Conservation (phyloP, 2,888 invertebrate species). For the Capitulum mitella region DNA sequence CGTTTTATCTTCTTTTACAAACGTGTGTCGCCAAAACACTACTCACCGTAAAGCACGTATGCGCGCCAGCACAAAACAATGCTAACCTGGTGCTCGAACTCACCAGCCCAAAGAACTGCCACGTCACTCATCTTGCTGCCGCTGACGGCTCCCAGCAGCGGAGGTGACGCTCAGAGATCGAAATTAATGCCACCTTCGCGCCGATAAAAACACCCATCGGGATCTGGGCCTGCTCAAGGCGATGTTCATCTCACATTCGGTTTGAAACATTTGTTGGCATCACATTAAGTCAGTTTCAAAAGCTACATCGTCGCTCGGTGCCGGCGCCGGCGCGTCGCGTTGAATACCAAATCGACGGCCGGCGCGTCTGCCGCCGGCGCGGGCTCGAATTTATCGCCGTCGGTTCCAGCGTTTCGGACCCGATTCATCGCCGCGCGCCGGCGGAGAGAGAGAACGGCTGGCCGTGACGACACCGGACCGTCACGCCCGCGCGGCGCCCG, state of each 20-base stretch:
- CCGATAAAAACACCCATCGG: constrained; percentile 19
- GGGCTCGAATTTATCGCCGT: neutral
- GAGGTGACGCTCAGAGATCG: neutral
- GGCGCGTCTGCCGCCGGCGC: neutral
- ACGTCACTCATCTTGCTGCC: too few species aligned
- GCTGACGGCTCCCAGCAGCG: too few species aligned
- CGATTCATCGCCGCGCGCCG: neutral
- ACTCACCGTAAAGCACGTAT: too few species aligned
- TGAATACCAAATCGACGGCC: neutral
- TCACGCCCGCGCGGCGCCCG: too few species aligned
- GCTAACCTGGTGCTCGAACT: neutral
- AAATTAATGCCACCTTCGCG: neutral
- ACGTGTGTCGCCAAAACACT: too few species aligned
- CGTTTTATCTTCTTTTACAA: too few species aligned
- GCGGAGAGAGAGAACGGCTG: neutral
- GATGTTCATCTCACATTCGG: constrained; percentile 8
- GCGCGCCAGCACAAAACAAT: neutral
- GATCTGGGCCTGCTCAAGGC: neutral
- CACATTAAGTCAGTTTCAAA: constrained; percentile 18
- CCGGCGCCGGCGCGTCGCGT: neutral
- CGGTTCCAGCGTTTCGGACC: neutral
- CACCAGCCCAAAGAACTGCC: too few species aligned
- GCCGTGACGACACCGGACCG: too few species aligned
- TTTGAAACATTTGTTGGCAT: constrained; percentile 22
- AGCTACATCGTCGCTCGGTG: neutral